Evolutionary conservation across 2,113 vertebrate species (phyloP).

Genomic region (Boulengeromyrus knoepffleri): DNA sequence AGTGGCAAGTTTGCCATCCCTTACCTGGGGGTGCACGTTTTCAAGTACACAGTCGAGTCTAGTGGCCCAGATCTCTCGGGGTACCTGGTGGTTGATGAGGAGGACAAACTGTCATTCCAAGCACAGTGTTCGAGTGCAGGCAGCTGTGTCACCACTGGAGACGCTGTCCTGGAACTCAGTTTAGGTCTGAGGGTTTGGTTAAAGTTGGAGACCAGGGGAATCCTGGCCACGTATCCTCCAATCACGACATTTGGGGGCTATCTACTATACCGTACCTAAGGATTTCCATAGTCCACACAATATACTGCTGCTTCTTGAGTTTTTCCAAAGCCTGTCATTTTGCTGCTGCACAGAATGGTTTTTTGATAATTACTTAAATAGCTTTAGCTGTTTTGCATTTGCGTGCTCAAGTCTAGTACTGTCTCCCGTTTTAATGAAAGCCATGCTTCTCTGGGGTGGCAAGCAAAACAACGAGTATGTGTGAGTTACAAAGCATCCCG

Average conservation of each 20-base stretch:
- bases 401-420: no score
- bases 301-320: not conserved
- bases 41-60: constrained; percentile 67
- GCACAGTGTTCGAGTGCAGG: constrained; percentile 54
- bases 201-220: constrained; percentile 56
- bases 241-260: constrained; percentile 69
- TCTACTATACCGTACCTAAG: constrained; percentile 67
- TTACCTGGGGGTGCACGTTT: constrained; percentile 68
- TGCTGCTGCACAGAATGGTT: not conserved
- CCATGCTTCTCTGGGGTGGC: not conserved
- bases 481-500: not conserved
- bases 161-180: constrained; percentile 69
- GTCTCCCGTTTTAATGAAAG: not conserved
- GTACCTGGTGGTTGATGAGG: constrained; percentile 65
- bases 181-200: constrained; percentile 73
- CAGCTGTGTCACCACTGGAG: constrained; percentile 60
- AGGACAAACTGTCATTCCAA: constrained; percentile 66
- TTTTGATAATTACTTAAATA: not conserved
- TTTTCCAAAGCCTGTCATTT: not conserved
- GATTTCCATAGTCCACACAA: not conserved
- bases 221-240: constrained; percentile 63
- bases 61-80: constrained; percentile 59
- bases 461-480: not conserved
- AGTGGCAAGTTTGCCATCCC: constrained; percentile 68
- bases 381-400: not conserved